A percentile compares a stretch with the other conserved stretches of the same genome.
Conservation (phyloP, 2,113 vertebrate species). For the Aleadryas rufinucha region DNA sequence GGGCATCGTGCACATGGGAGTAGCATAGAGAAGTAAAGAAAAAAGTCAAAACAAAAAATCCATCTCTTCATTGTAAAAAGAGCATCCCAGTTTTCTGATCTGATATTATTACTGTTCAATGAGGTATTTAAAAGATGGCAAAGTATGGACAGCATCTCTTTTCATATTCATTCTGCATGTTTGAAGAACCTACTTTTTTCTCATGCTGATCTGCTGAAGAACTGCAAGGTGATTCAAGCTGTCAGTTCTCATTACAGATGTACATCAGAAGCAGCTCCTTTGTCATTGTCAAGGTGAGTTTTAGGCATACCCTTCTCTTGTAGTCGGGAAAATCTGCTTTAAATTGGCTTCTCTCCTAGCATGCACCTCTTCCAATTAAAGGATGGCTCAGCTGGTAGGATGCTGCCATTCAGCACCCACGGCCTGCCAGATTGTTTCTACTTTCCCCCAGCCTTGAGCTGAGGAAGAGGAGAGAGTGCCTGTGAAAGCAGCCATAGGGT, state of each 20-base stretch:
- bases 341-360: not conserved
- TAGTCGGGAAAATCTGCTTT: not conserved
- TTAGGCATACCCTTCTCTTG: not conserved
- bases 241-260: fast-evolving
- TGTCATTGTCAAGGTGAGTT: not conserved
- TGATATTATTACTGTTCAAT: not conserved
- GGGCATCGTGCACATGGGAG: not conserved
- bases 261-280: not conserved
- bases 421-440: not conserved
- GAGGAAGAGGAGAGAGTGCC: not conserved
- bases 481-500: fast-evolving
- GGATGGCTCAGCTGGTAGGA: not conserved
- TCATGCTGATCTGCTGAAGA: not conserved
- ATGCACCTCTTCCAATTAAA: not conserved
- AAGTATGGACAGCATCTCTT: not conserved
- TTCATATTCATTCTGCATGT: not conserved
- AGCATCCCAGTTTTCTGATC: not conserved
- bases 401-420: not conserved
- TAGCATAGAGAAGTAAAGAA: not conserved
- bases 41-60: not conserved
- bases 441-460: not conserved
- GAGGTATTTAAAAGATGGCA: not conserved
- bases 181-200: not conserved
- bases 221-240: fast-evolving
- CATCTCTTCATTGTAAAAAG: not conserved